phyloP scores from a whole-genome alignment of 1,140 invertebrate species.

The Aphelenchoides fujianensis region DNA sequence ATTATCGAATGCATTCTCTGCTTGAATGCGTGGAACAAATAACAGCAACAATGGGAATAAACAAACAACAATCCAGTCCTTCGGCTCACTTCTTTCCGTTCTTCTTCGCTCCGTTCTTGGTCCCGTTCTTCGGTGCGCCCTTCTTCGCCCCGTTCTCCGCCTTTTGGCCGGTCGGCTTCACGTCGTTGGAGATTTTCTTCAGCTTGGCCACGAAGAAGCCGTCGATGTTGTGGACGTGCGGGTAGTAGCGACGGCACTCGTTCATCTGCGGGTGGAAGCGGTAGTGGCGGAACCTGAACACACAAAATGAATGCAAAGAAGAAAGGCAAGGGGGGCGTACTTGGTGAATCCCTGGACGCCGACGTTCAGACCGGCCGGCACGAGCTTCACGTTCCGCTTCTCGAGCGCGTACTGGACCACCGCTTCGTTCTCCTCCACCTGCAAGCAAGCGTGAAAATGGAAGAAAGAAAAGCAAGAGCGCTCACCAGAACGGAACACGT shows the following conservation, averaged over 20 bases:
- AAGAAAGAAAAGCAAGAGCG: constrained; percentile 14
- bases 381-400: constrained; percentile 84
- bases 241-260: constrained; percentile 85
- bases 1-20: too few relatives aligned
- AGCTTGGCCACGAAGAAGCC: constrained; percentile 99
- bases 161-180: constrained; percentile 7
- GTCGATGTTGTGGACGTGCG: constrained; percentile 97
- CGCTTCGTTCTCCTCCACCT: constrained; percentile 95
- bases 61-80: background rate
- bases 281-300: constrained; percentile 68
- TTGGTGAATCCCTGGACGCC: constrained; percentile 89
- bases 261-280: constrained; percentile 86
- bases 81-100: background rate
- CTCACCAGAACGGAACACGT: constrained; percentile 89
- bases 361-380: constrained; percentile 88
- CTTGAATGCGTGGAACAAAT: too few relatives aligned
- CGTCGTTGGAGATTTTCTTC: constrained; percentile 59
- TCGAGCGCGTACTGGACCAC: constrained; percentile 93
- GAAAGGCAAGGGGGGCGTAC: constrained; percentile 63
- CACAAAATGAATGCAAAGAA: constrained; percentile 25
- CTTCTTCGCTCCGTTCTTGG: background rate
- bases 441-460: constrained; percentile 41
- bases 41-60: background rate
- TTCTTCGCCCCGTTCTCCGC: background rate
- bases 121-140: background rate